Base-by-base conservation (phyloP, 2,888 invertebrate species). In the Chrysolina haemoptera region DNA sequence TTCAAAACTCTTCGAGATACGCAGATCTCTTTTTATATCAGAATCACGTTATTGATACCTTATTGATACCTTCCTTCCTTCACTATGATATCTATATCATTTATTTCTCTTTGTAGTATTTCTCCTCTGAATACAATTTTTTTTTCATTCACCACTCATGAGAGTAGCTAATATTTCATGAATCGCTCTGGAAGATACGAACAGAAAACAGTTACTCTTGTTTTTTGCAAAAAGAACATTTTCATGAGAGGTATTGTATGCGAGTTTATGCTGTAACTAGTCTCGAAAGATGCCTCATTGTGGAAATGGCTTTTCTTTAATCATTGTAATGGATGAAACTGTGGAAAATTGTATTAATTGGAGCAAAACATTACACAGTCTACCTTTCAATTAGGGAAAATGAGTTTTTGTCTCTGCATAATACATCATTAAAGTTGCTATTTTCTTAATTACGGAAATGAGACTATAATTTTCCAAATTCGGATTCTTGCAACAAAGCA, bases 291-390 rank as follows among this genome's bases (percentile, higher is more conserved):
- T 20, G 46, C 20, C 20, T 22, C 70, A 65, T 71, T 71, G 71
- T 35, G 50, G 27, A 67, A 59, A 67, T 62, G 55, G 50, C 40
- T 69, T 66, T n/a, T 68, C 66, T 69, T 66, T 68, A 77, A 75
- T 75, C 71, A 55, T 20, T 65, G 63, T 77, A 77, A 77, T 77
- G 75, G 75, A 76, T 68, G 48, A 62, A 50, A 65, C 71, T 74
- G 43, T 50, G 62, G 53, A 53, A 53, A 53, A 20, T 53, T 53
- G 35, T 68, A 40, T 67, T 75, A 70, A 76, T 76, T 71, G 68
- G 55, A 64, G 62, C 59, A 63, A 43, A 70, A 67, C 63, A 46
- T 74, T 16, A 67, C 66, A 67, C 66, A 22, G 64, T 35, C 16
- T 70, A 69, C 59, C 16, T 68, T 48, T 67, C 68, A 68, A 74